A percentile compares a stretch with the other conserved stretches of the same genome.
phyloP scores from a whole-genome alignment of 2,113 vertebrate genomes.

The Alethe diademata region DNA sequence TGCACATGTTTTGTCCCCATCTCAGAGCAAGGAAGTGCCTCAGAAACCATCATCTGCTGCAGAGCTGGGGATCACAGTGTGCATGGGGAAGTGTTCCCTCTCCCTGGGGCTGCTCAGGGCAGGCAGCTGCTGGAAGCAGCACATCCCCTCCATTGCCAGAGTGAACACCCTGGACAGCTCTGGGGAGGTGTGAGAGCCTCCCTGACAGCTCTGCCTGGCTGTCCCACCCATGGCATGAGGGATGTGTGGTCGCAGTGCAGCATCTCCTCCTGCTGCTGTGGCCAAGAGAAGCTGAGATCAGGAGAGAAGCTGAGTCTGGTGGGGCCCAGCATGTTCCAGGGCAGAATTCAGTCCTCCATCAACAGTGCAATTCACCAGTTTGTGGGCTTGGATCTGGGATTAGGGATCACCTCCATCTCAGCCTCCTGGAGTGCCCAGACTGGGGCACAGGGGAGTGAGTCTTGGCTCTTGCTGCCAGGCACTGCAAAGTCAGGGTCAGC shows the following conservation, averaged over 20 bases:
- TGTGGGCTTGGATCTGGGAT: background rate
- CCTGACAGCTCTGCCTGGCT: background rate
- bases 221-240: rapidly evolving
- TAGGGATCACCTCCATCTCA: background rate
- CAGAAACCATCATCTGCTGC: background rate
- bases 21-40: background rate
- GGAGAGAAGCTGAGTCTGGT: background rate
- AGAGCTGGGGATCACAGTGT: background rate
- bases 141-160: background rate
- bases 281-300: background rate
- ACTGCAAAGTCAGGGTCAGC: background rate
- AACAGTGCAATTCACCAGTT: background rate
- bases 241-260: background rate
- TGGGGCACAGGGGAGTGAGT: background rate
- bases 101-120: background rate
- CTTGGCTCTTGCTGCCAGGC: background rate
- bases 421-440: background rate
- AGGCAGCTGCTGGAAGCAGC: background rate
- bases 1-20: background rate
- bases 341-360: background rate
- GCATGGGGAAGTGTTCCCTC: background rate
- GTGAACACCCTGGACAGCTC: background rate
- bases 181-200: background rate
- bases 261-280: background rate
- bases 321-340: rapidly evolving